Percentiles rank a stretch among this genome's conserved stretches.
Evolutionary conservation across 2,113 vertebrate species (phyloP).

Genomic region (Grammomys surdaster): DNA sequence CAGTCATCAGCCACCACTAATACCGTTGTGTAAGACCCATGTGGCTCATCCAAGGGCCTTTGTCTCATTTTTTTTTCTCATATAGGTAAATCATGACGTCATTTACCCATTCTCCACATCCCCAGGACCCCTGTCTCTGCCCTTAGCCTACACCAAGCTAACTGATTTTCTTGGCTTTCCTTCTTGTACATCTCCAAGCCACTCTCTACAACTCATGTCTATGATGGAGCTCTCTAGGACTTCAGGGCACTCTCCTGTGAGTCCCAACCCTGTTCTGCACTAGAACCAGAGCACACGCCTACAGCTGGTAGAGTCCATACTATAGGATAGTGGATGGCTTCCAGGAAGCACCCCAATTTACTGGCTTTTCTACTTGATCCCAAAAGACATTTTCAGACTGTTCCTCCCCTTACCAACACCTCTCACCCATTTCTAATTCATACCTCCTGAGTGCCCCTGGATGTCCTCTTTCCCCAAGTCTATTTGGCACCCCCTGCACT

Average conservation of each 20-base stretch:
- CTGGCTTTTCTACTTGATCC: neutral
- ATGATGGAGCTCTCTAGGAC: neutral
- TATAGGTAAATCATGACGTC: neutral
- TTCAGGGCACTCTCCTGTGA: neutral
- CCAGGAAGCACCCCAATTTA: neutral
- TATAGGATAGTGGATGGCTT: neutral
- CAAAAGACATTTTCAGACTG: neutral
- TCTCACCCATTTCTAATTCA: neutral
- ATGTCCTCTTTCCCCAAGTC: neutral
- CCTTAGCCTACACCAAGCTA: accelerated
- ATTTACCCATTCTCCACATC: neutral
- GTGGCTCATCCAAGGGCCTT: neutral
- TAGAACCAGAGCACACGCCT: neutral
- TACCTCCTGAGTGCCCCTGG: neutral
- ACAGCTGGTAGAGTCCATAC: neutral
- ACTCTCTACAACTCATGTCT: neutral
- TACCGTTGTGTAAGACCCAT: neutral
- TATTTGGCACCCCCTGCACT: neutral
- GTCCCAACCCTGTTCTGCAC: neutral
- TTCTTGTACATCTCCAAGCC: neutral
- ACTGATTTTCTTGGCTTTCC: neutral
- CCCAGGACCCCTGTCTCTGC: accelerated
- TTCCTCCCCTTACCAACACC: neutral
- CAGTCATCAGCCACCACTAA: neutral
- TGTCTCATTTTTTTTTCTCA: neutral